Percentiles rank a stretch among this genome's conserved stretches.
phyloP scores from a whole-genome alignment of 2,113 vertebrate species.

The Puma concolor region DNA sequence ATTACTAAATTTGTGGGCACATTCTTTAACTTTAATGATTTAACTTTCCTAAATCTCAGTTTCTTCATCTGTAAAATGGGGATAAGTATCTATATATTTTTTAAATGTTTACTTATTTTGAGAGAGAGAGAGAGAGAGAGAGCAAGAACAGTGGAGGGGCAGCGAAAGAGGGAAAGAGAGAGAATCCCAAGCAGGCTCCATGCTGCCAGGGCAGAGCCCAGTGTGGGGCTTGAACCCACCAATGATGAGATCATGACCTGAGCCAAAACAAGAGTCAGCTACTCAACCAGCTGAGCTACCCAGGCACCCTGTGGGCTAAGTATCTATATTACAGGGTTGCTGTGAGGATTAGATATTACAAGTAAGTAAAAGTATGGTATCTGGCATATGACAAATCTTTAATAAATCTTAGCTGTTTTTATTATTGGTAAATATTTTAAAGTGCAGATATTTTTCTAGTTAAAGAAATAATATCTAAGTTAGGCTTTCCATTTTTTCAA shows the following conservation, averaged over 20 bases:
- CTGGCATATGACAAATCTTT: neutral
- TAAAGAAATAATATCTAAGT: neutral
- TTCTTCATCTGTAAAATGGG: neutral
- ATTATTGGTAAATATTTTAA: neutral
- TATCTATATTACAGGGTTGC: neutral
- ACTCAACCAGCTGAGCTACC: no score
- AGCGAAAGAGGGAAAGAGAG: no score
- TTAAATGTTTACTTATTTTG: no score
- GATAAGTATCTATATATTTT: neutral
- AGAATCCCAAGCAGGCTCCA: no score
- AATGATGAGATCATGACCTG: no score
- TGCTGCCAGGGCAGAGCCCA: no score
- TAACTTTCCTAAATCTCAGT: neutral
- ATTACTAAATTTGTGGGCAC: neutral
- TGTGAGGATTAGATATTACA: neutral
- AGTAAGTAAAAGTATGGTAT: neutral
- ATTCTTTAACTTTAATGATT: neutral
- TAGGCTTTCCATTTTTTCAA: neutral
- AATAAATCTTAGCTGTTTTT: neutral
- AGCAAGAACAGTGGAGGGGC: no score
- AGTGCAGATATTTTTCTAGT: neutral
- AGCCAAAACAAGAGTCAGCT: no score
- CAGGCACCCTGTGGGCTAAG: neutral
- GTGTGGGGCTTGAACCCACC: no score
- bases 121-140: no score